phyloP scores from a whole-genome alignment of 2,797 vertebrate genomes.

The Harpagifer antarcticus region DNA sequence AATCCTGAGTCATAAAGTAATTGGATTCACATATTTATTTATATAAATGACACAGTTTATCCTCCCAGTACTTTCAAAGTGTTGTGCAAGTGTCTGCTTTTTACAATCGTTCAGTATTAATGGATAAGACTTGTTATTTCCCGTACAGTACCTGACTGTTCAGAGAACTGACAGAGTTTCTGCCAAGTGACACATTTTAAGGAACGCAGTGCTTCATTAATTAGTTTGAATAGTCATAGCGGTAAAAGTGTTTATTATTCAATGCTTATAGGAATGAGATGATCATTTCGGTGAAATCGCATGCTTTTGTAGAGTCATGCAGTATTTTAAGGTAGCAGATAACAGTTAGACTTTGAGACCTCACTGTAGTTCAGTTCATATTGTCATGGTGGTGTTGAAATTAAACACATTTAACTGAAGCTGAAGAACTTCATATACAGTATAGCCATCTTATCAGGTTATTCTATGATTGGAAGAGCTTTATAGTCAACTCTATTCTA shows the following conservation, averaged over 20 bases:
- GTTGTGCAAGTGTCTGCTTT: neutral
- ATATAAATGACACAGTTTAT: conserved; percentile 4
- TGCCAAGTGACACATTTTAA: conserved; percentile 14
- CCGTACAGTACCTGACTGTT: neutral
- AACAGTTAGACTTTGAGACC: conserved; percentile 32
- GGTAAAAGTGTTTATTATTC: conserved; percentile 12
- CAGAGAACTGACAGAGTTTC: neutral
- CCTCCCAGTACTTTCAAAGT: neutral
- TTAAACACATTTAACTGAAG: conserved; percentile 41
- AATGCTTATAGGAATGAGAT: neutral
- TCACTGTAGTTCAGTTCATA: conserved; percentile 5
- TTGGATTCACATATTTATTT: neutral
- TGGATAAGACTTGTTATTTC: conserved; percentile 11
- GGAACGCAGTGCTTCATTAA: neutral
- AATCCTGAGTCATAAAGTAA: neutral
- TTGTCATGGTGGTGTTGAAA: conserved; percentile 45
- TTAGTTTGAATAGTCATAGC: conserved; percentile 8
- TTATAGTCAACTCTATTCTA: neutral
- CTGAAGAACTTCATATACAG: conserved; percentile 13
- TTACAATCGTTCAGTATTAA: neutral
- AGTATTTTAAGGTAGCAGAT: conserved; percentile 18
- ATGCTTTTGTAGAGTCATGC: conserved; percentile 21
- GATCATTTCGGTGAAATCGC: conserved; percentile 3
- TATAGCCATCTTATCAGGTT: neutral
- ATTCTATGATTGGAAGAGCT: neutral